Evolutionary conservation across 1,140 invertebrate genomes (phyloP), one percentile per base, ranked within the genome.

Genomic region (Lithobius niger): DNA sequence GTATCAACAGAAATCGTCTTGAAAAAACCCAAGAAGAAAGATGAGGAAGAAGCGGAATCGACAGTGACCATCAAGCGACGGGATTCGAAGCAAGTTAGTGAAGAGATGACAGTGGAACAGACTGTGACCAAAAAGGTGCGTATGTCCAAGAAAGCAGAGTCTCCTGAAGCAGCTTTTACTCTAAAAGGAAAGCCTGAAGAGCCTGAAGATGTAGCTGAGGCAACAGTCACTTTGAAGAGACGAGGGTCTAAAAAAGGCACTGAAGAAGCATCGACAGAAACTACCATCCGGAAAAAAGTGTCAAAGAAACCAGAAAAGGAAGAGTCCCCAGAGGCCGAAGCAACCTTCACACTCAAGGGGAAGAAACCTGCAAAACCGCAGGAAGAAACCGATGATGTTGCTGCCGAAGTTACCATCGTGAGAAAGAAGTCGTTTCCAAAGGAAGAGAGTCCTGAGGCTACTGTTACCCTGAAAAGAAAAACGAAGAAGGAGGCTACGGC

Each of bases 391-490:
- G n/a, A n/a, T n/a, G n/a, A n/a, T n/a, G 27, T 55, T 15, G 47
- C 56, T 40, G 26, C 58, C 15, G 44, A 55, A 56, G 31, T 16
- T 77, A 25, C 72, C 77, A 48, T 77, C 77, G 64, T 74, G 77
- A 42, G 74, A 79, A 61, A 73, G 43, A 64, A 66, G 52, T 58
- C 61, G 52, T 27, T 13, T n/a, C n/a, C n/a, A n/a, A 79, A 77
- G 59, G 78, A 77, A 62, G 81, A 84, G 58, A 26, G 6, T 6
- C 76, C 78, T 44, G 73, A 82, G 52, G 74, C 77, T 48, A 74
- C 73, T 2, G 76, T 80, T 56, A 73, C 77, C 56, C 72, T 76
- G 57, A 67, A 66, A 54, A 58, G 68, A 60, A 70, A 69, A 1
- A 48, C 16, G 22, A 56, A 55, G 43, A 13, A 27, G n/a, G n/a